These are phyloP conservation scores for Malthinus seriepunctatus DNA, from an alignment of 2,888 invertebrate species.

Conservation along the genomic window DNA sequence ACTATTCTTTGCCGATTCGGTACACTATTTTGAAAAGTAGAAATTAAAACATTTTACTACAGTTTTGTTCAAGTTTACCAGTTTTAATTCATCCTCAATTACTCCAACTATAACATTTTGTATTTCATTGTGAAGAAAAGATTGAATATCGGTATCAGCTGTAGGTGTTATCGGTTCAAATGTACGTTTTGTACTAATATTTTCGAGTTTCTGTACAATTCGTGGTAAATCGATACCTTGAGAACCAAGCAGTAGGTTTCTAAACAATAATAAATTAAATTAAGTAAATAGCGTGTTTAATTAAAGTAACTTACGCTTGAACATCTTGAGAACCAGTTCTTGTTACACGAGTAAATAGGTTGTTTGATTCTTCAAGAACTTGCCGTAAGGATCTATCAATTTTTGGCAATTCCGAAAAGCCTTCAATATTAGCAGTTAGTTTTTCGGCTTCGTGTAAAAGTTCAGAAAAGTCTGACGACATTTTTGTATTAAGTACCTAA, in stretches of 20 bases:
- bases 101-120: constrained; percentile 91
- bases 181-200: constrained; percentile 82
- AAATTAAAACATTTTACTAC: neutral
- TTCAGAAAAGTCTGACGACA: constrained; percentile 74
- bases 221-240: constrained; percentile 93
- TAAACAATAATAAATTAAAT: constrained; percentile 46
- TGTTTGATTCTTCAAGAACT: constrained; percentile 88
- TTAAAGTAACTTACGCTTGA: constrained; percentile 74
- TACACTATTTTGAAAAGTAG: constrained; percentile 58
- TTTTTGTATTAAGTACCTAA: too few relatives aligned
- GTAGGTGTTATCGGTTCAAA: constrained; percentile 89
- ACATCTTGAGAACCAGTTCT: constrained; percentile 87
- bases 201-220: constrained; percentile 88
- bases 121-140: constrained; percentile 88
- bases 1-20: constrained; percentile 66
- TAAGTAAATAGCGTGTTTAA: neutral
- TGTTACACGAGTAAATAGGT: constrained; percentile 84
- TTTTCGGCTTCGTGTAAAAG: constrained; percentile 91
- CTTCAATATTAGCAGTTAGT: constrained; percentile 85
- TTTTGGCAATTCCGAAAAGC: constrained; percentile 79
- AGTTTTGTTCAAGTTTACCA: constrained; percentile 59
- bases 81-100: constrained; percentile 86
- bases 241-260: constrained; percentile 87
- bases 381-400: constrained; percentile 90
- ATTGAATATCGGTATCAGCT: constrained; percentile 87